Conservation (phyloP, 2,797 vertebrate species). For the Silurus lanzhouensis region DNA sequence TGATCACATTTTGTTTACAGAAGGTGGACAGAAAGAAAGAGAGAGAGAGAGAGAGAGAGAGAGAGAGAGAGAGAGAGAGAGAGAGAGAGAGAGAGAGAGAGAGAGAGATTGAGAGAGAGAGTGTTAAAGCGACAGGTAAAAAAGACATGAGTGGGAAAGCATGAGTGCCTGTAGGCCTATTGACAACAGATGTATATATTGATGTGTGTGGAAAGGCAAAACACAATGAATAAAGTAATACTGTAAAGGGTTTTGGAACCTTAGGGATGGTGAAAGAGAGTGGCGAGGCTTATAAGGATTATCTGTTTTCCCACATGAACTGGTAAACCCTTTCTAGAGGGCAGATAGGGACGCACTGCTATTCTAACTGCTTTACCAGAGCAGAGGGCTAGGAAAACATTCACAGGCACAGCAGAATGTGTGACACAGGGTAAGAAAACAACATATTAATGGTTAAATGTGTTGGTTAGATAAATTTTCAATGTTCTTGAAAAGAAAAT, state of each 20-base stretch:
- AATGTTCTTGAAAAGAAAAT: neutral
- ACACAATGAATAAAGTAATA: constrained; percentile 21
- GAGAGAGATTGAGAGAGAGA: neutral
- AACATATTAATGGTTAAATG: neutral
- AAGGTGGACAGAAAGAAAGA: neutral
- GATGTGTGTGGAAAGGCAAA: neutral
- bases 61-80: neutral
- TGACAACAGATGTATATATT: neutral
- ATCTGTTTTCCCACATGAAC: constrained; percentile 37
- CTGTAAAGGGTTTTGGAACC: neutral
- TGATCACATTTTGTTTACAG: neutral
- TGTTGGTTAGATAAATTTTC: neutral
- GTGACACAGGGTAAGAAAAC: neutral
- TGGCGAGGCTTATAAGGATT: constrained; percentile 23
- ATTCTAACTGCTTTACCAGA: constrained; percentile 5
- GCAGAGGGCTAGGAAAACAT: constrained; percentile 1
- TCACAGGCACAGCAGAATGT: neutral
- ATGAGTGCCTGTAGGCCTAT: neutral
- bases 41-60: neutral
- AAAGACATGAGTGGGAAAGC: neutral
- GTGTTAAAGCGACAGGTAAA: neutral
- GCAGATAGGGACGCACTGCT: constrained; percentile 27
- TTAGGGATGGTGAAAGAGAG: constrained; percentile 14
- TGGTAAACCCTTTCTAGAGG: constrained; percentile 34
- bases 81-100: neutral